Evolutionary conservation across 2,113 vertebrate species (phyloP), one percentile per base, ranked within the genome.

Genomic region (Pterocles gutturalis): DNA sequence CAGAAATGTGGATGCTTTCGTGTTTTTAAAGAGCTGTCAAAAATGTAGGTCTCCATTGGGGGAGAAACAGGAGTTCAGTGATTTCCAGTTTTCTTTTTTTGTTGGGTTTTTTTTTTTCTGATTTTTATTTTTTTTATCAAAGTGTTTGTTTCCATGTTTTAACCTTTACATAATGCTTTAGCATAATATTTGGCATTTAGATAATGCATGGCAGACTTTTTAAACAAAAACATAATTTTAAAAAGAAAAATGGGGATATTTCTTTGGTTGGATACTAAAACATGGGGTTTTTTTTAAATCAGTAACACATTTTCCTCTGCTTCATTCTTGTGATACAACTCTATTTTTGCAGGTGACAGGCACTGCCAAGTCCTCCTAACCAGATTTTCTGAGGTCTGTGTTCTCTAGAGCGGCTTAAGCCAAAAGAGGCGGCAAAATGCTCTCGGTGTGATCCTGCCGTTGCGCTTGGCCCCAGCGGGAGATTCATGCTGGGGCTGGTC

Each of bases 281-380:
- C 7, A 38, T 4, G 13, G 2, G 13, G 0, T 0, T 1, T 20
- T 60, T 88, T 64, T 7, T 13, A 4, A 9, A 58, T 33, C 11
- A 62, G 24, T n/a, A 24, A 4, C n/a, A 41, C 45, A 13, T 48
- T 90, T 90, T 43, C 10, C 49, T 33, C 28, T n/a, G 3, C 2
- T 78, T 89, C 41, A 33, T n/a, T 67, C 36, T 29, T 43, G 8
- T 4, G 11, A 22, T 17, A 5, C n/a, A 66, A 24, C 45, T 64
- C 45, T 41, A 2, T 34, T 75, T 91, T 46, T 24, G n/a, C 20
- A 58, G 60, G n/a, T 2, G 65, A 46, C 3, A 5, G 61, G 24
- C 22, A 5, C 28, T 81, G 67, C 54, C 86, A 89, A 65, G 43
- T 46, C 54, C 51, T 87, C 13, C 70, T 21, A 15, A 55, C 29